A percentile compares a stretch with the other conserved stretches of the same genome.
These are phyloP conservation scores for Andrena trimmerana DNA, from an alignment of 2,888 invertebrate species.

Conservation along the genomic window DNA sequence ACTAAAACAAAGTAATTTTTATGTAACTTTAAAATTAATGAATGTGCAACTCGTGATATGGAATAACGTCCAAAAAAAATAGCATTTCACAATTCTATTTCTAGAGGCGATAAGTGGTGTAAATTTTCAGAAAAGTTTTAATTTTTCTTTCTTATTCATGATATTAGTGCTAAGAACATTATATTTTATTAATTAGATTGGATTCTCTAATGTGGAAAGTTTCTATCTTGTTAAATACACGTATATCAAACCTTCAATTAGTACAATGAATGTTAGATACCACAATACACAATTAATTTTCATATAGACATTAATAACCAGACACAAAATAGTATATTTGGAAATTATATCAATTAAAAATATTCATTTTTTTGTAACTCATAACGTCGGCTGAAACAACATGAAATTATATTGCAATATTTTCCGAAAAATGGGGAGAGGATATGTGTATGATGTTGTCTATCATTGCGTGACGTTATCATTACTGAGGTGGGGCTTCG, in stretches of 20 bases:
- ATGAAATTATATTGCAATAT: conserved; percentile 3
- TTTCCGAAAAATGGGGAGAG: conserved; percentile 26
- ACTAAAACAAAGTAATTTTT: no score
- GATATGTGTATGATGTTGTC: conserved; percentile 58
- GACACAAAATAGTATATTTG: neutral
- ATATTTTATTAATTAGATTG: neutral
- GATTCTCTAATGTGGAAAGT: neutral
- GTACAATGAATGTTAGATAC: neutral
- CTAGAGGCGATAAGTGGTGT: no score
- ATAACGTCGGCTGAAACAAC: neutral
- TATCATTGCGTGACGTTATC: conserved; percentile 76
- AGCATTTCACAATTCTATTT: no score
- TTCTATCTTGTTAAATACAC: neutral
- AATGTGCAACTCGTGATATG: no score
- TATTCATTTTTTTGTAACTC: neutral
- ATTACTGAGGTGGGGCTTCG: conserved; percentile 83
- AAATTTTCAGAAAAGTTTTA: no score
- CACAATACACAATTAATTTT: neutral
- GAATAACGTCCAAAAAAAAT: no score
- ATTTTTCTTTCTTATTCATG: no score
- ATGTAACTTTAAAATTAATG: no score
- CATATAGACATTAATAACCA: neutral
- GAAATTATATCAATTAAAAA: neutral
- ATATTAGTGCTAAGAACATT: no score
- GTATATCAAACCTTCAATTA: neutral